Percentiles rank a stretch among this genome's conserved stretches.
Evolutionary conservation across 2,888 invertebrate species (phyloP).

Genomic region (Dione juno): DNA sequence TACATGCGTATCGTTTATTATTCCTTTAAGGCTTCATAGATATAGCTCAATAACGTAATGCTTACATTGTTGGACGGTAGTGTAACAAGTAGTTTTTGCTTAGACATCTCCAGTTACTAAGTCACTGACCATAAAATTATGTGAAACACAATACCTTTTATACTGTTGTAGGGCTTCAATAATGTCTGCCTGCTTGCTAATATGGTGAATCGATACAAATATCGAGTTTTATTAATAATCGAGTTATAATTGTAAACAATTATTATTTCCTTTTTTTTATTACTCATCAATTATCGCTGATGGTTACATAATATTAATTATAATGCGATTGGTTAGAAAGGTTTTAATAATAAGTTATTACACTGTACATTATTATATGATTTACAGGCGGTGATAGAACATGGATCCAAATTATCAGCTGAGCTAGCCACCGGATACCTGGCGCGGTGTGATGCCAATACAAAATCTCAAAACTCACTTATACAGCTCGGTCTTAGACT

Average conservation of each 20-base stretch:
- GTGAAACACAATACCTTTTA: slow-evolving; percentile 5
- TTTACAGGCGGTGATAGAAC: slow-evolving; percentile 74
- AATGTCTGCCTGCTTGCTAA: not conserved
- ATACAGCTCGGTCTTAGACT: slow-evolving; percentile 86
- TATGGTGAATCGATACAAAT: not conserved
- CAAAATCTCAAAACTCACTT: slow-evolving; percentile 68
- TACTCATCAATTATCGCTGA: too few species aligned
- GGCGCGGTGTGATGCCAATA: slow-evolving; percentile 56
- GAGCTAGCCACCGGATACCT: slow-evolving; percentile 68
- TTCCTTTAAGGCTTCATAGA: not conserved
- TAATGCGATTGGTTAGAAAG: too few species aligned
- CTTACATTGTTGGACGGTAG: slow-evolving; percentile 15
- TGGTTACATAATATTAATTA: too few species aligned
- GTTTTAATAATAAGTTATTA: too few species aligned
- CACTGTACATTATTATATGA: not conserved
- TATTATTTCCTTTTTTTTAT: too few species aligned
- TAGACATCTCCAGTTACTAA: slow-evolving; percentile 10
- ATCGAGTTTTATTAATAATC: not conserved
- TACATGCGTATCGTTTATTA: too few species aligned
- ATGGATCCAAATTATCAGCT: slow-evolving; percentile 70
- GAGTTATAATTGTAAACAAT: too few species aligned
- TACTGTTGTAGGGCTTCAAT: not conserved
- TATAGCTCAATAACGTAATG: not conserved
- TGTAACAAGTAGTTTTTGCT: slow-evolving; percentile 8
- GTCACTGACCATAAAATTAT: not conserved